Base-by-base conservation (phyloP, 2,888 invertebrate genomes). In the Tillus elongatus region DNA sequence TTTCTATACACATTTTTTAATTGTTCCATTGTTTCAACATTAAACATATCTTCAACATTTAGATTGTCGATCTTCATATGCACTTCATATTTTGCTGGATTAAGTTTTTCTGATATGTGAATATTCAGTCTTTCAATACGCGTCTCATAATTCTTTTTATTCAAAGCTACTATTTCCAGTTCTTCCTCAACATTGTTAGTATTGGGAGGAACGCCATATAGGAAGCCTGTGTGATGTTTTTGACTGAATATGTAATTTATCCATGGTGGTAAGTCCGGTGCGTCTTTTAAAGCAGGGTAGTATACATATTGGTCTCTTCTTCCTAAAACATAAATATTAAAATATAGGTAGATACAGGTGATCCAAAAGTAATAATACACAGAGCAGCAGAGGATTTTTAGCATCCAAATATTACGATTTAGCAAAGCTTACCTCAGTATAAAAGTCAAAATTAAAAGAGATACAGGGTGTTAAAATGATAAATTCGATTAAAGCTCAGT, bases 51-150 rank as follows among this genome's bases (percentile, higher is more conserved):
- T 46, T 89, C 87, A 36, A 90, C 85, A 57, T 91, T 89, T 13
- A 90, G 67, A 63, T 91, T 91, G 60, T 89, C 84, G 32, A 92
- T 86, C 66, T 91, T 91, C 54, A 92, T 68, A 57, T 88, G 83
- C 3, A 90, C 80, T 53, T 89, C 80, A 57, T 82, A 79, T 29
- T 74, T 75, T 0, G 85, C 79, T 43, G 79, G 73, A 46, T 74
- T 75, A 40, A 72, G 65, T 54, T 83, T 85, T 10, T 77, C 73
- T 2, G 71, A 67, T 9, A 89, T 72, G 35, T 73, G 73, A 37
- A 88, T 68, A 0, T 75, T 70, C 4, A 87, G 58, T 1, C 75
- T 64, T 27, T 73, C 69, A 12, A 74, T 71, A 1, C 79, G 70
- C 0, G 86, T 86, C 54, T 87, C 82, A 58, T 83, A 89, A 33